Percentiles rank a stretch among this genome's conserved stretches.
Evolutionary conservation across 2,888 invertebrate genomes (phyloP).

Genomic region (Tipula helvola): DNA sequence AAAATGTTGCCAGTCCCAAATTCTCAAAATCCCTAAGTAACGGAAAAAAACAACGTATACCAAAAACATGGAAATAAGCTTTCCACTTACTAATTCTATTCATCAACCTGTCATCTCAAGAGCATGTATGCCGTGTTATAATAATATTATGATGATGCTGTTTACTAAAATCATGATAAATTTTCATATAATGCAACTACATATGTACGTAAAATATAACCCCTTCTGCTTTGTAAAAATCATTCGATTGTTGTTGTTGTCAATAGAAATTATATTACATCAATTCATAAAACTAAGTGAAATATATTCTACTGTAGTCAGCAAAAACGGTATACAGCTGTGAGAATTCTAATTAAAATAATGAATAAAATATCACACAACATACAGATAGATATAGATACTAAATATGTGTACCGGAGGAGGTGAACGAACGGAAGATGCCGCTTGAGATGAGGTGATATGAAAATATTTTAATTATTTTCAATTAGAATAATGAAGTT

Average conservation of each 20-base stretch:
- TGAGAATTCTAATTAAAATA: neutral
- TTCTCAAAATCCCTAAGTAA: neutral
- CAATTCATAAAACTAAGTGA: neutral
- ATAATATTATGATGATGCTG: neutral
- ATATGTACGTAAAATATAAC: neutral
- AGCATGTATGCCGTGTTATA: neutral
- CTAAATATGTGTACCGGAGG: neutral
- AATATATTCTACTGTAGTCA: neutral
- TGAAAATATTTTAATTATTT: neutral
- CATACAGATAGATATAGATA: neutral
- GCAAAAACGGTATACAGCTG: neutral
- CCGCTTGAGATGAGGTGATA: neutral
- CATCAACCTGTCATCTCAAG: neutral
- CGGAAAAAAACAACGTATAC: neutral
- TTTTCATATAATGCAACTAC: neutral
- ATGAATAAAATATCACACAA: neutral
- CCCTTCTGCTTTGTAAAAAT: neutral
- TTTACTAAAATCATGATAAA: neutral
- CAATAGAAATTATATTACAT: neutral
- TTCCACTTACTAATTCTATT: neutral
- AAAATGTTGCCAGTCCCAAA: neutral
- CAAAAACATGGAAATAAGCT: neutral
- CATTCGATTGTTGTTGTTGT: neutral
- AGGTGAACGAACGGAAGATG: neutral
- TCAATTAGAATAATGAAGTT: neutral